Evolutionary conservation across 1,140 invertebrate genomes (phyloP), one percentile per base, ranked within the genome.

Genomic region (Aphaenogaster rudis): DNA sequence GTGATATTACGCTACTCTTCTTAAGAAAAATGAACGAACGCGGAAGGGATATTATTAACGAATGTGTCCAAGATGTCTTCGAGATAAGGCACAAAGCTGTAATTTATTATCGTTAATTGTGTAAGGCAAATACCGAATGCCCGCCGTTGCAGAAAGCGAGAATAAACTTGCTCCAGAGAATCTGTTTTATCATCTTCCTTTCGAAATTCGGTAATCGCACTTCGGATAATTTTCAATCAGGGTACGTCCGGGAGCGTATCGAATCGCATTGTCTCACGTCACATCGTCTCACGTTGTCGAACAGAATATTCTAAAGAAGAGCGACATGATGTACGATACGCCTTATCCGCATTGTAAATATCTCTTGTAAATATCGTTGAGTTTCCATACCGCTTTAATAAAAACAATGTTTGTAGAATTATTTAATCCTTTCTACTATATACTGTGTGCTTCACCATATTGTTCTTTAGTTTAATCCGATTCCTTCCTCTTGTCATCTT

Each of bases 371-470:
- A 96, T 95, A 95, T 95, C 94, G 95, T 96, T 95, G 95, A 96
- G 95, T 96, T 96, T 96, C 94, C 94, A 96, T 95, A 95, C 94
- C 93, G 95, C 95, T 96, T 96, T 96, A 96, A 96, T 96, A 96
- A 95, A 94, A 95, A 95, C 94, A 95, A 91, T 95, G 94, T 95
- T 95, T 95, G 95, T 95, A 95, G 95, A 95, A 95, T 94, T 92
- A 95, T 69, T 88, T 93, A 92, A 91, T 63, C 63, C 54, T 91
- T 64, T 67, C 42, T 48, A 48, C 2, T 57, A 39, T 81, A n/a
- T 80, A 39, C 71, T 42, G 28, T 42, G 67, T 21, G 39, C 36
- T 82, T 82, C 76, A 9, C 17, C 28, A 48, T 21, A 54, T 74
- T 57, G 45, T 61, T 54, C 13, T 69, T 28, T 67, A 15, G 45